Percentiles rank a stretch among this genome's conserved stretches.
Conservation (phyloP, 2,888 invertebrate species). For the Mesoligia furuncula region DNA sequence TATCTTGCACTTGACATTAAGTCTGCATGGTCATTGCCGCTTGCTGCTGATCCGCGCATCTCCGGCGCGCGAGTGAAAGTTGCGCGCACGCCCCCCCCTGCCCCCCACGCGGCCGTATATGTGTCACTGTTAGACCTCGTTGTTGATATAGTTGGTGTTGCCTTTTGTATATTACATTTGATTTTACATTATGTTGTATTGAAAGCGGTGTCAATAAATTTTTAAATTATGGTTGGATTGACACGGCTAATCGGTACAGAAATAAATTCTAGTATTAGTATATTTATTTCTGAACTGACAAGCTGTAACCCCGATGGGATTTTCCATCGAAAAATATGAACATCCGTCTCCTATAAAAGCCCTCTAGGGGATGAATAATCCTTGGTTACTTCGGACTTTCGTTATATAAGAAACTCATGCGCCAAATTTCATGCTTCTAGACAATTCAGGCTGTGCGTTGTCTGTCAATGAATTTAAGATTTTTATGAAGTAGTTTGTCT, state of each 20-base stretch:
- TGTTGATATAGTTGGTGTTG: slow-evolving; percentile 48
- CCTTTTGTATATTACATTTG: slow-evolving; percentile 49
- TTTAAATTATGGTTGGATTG: not conserved
- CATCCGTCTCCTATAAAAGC: not conserved
- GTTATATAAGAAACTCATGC: not conserved
- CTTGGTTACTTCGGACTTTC: not conserved
- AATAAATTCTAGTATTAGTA: not conserved
- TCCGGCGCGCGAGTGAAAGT: slow-evolving; percentile 84
- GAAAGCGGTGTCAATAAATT: slow-evolving; percentile 13
- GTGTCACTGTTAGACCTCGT: slow-evolving; percentile 70
- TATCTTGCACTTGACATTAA: slow-evolving; percentile 82
- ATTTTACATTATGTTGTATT: slow-evolving; percentile 27
- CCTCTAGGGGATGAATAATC: not conserved
- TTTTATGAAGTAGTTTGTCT: not conserved
- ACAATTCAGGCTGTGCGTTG: not conserved
- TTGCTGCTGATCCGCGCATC: slow-evolving; percentile 73
- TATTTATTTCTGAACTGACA: not conserved
- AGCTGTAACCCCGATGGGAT: too few relatives aligned
- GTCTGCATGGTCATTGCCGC: slow-evolving; percentile 82
- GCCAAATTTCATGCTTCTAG: not conserved
- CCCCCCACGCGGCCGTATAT: slow-evolving; percentile 59
- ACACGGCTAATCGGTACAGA: not conserved
- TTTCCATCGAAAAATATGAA: not conserved
- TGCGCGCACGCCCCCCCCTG: slow-evolving; percentile 61
- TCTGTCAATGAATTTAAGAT: not conserved